Evolutionary conservation across 2,797 vertebrate genomes (phyloP), one percentile per base, ranked within the genome.

Genomic region (Botia almorhae): DNA sequence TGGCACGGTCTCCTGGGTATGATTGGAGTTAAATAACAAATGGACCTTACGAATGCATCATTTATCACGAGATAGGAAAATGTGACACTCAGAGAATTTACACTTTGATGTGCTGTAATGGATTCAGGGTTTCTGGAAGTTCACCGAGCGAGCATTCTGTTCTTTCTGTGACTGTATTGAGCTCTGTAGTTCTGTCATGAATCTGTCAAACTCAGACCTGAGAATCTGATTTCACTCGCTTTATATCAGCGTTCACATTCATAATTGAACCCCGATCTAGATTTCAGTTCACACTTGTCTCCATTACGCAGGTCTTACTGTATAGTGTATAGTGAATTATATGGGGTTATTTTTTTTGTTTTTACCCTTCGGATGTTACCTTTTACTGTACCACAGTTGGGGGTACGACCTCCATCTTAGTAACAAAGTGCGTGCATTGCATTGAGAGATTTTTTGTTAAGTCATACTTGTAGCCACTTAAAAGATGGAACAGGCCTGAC

Each of bases 1-100:
- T 64, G 39, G 7, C 29, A 29, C 1, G 29, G 29, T 65, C 23
- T 78, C 46, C 60, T 73, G 72, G 82, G 88, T 88, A 83, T 90
- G 91, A 93, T 90, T 88, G 88, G 85, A 85, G 88, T 92, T 78
- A 93, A 93, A 92, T 92, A 92, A 92, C 92, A 88, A 92, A 91
- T 89, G 65, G 81, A 85, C 90, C 89, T 91, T 92, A 91, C 87
- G 91, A 60, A 60, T 23, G 56, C 56, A 19, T 93, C 90, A 93
- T 93, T 93, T 90, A 90, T 92, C 89, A 91, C 79, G 77, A 87
- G 77, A 90, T 90, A 89, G 80, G 70, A 73, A 56, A 78, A 60
- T 67, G 74, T 81, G 84, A 71, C 36, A 23, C 13, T 63, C 53
- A 16, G 63, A 14, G 19, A 19, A 64, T 19, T 7, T 2, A 29